These are phyloP conservation scores for Parambassis ranga DNA, from an alignment of 2,797 vertebrate genomes.

Conservation along the genomic window DNA sequence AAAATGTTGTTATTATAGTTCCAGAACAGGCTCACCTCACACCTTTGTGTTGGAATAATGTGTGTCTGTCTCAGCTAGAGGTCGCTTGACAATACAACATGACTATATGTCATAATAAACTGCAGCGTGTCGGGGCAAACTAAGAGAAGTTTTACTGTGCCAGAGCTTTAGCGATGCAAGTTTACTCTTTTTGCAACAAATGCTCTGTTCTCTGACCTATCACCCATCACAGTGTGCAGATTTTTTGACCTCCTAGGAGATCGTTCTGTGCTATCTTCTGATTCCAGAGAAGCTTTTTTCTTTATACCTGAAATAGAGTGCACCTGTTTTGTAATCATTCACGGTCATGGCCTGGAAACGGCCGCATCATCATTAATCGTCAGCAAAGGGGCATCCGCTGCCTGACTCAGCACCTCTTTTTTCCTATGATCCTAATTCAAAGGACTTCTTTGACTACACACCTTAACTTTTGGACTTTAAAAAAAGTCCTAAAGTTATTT, in stretches of 20 bases:
- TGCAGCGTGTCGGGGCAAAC: not conserved
- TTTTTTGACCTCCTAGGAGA: constrained; percentile 26
- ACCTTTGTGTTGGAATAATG: no score
- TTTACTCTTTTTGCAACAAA: not conserved
- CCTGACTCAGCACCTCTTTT: constrained; percentile 60
- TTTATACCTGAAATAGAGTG: constrained; percentile 36
- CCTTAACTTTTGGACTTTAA: not conserved
- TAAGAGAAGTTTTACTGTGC: not conserved
- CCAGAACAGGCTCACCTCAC: no score
- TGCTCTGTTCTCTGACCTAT: not conserved
- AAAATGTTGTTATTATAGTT: no score
- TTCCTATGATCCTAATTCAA: constrained; percentile 31
- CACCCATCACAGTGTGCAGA: not conserved
- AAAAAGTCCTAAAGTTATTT: no score
- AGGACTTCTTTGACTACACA: constrained; percentile 13
- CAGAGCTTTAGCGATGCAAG: not conserved
- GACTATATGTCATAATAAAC: not conserved
- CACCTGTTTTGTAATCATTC: constrained; percentile 44
- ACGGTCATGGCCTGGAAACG: constrained; percentile 5
- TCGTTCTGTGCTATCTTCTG: constrained; percentile 8
- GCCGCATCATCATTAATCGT: constrained; percentile 45
- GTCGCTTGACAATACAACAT: not conserved
- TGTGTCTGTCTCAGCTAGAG: not conserved
- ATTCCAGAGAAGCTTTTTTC: constrained; percentile 21
- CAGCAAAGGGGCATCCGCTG: not conserved